Conservation (phyloP, 2,797 vertebrate species). For the Molothrus ater region DNA sequence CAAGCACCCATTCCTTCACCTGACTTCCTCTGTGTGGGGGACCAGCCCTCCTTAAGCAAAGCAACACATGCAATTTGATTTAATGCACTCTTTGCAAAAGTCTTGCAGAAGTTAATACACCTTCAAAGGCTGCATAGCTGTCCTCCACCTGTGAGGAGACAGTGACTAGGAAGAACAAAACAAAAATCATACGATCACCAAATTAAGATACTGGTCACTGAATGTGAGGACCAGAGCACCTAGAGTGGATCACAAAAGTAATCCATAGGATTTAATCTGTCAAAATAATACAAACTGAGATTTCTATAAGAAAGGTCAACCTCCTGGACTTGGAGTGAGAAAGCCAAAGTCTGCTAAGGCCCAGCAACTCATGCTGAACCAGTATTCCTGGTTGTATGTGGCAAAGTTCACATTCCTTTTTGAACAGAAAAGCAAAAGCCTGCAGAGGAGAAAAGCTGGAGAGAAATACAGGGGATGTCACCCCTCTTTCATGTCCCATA, state of each 20-base stretch:
- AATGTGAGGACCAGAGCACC: neutral
- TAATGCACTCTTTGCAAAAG: neutral
- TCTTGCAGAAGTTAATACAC: neutral
- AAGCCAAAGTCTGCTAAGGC: neutral
- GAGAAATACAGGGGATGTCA: neutral
- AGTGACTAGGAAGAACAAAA: neutral
- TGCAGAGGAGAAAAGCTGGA: neutral
- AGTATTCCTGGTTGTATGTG: neutral
- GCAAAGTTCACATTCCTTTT: neutral
- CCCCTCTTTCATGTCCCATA: neutral
- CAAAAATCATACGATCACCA: rapidly evolving
- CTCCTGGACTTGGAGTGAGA: neutral
- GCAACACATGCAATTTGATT: neutral
- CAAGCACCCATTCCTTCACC: neutral
- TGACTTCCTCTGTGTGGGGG: neutral
- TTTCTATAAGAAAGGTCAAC: neutral
- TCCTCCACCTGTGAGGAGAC: neutral
- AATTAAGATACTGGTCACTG: neutral
- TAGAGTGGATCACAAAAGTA: neutral
- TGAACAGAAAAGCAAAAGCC: neutral
- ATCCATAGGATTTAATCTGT: neutral
- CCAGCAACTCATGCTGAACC: neutral
- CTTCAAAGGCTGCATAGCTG: neutral
- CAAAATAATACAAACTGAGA: neutral
- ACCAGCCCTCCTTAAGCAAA: neutral